Evolutionary conservation across 2,797 vertebrate species (phyloP).

Genomic region (Babyrousa celebensis): DNA sequence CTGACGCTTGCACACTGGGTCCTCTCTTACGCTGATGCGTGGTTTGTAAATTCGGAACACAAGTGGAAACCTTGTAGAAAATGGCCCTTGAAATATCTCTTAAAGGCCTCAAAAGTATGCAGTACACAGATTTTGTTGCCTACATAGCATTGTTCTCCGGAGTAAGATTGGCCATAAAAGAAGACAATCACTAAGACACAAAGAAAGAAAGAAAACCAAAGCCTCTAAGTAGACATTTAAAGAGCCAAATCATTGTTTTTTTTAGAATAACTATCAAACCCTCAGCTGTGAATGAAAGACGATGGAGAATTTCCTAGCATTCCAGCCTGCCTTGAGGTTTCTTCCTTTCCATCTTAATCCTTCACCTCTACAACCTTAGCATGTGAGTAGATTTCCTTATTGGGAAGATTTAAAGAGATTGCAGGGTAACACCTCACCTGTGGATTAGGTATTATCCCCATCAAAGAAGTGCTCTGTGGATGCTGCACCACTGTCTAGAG

Average conservation of each 20-base stretch:
- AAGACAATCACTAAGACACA: too few relatives aligned
- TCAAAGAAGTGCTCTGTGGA: neutral
- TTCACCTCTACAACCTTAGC: too few relatives aligned
- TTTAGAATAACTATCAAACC: neutral
- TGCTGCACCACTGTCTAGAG: fast-evolving
- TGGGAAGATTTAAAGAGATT: neutral
- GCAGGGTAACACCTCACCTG: too few relatives aligned
- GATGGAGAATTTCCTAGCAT: neutral
- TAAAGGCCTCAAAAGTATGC: neutral
- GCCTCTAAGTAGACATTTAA: neutral
- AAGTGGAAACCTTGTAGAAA: neutral
- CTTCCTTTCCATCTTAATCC: fast-evolving
- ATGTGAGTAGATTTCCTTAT: neutral
- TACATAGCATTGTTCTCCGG: fast-evolving
- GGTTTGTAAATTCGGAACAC: neutral
- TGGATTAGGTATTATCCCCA: neutral
- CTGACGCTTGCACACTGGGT: fast-evolving
- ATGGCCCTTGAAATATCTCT: neutral
- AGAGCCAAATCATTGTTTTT: too few relatives aligned
- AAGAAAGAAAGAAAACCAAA: neutral
- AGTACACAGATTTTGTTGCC: neutral
- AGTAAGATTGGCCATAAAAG: neutral
- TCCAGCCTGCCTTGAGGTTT: neutral
- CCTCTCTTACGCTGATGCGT: fast-evolving
- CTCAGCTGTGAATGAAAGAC: neutral